phyloP scores from a whole-genome alignment of 2,888 invertebrate genomes.

The Nineta flava region DNA sequence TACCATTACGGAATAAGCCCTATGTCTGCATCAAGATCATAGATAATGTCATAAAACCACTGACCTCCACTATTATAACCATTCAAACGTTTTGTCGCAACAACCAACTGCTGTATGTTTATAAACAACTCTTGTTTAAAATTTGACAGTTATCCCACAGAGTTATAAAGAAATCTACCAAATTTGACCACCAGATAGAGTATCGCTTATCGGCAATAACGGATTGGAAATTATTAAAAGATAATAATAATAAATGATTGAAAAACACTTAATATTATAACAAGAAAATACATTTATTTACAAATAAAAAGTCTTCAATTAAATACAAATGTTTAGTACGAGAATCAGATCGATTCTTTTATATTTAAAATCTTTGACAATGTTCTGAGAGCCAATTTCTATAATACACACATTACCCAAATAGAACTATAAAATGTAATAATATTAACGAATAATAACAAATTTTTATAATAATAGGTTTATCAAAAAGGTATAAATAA shows the following conservation, averaged over 20 bases:
- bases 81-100: no score
- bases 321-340: slow-evolving; percentile 5
- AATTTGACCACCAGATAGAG: no score
- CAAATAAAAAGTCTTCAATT: slow-evolving; percentile 7
- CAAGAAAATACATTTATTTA: slow-evolving; percentile 10
- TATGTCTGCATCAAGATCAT: no score
- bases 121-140: no score
- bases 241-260: background rate
- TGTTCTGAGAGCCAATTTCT: slow-evolving; percentile 4
- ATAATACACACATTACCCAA: slow-evolving; percentile 2
- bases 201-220: no score
- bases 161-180: no score
- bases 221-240: no score
- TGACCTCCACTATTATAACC: no score
- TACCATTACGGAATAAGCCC: no score
- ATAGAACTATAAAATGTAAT: background rate
- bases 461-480: background rate
- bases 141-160: no score
- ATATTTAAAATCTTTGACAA: slow-evolving; percentile 3
- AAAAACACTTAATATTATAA: slow-evolving; percentile 4
- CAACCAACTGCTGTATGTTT: no score
- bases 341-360: slow-evolving; percentile 3
- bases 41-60: no score
- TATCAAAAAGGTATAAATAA: background rate
- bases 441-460: slow-evolving; percentile 3